Percentiles rank a stretch among this genome's conserved stretches.
Conservation (phyloP, 2,888 invertebrate species). For the Sclerodermus sp. region DNA sequence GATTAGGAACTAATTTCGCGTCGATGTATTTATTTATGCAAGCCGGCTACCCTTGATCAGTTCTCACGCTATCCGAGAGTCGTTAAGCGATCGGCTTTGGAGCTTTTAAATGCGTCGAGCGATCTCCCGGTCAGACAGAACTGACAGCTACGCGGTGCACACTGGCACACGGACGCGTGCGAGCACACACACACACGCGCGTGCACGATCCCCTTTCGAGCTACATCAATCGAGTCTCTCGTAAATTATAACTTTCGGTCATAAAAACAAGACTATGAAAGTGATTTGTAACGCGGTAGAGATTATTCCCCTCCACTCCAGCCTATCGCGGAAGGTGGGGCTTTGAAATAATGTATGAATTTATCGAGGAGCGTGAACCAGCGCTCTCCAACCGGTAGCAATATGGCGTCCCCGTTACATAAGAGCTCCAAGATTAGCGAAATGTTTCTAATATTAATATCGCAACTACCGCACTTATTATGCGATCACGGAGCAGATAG, state of each 20-base stretch:
- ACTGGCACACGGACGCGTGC: conserved; percentile 19
- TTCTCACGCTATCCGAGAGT: conserved; percentile 36
- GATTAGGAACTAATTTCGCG: no score
- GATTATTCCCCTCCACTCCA: conserved; percentile 8
- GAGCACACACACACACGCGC: conserved; percentile 5
- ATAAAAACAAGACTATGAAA: conserved; percentile 47
- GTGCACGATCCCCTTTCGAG: conserved; percentile 5
- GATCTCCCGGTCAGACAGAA: neutral
- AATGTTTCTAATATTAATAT: conserved; percentile 45
- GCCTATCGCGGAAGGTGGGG: conserved; percentile 9
- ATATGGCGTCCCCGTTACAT: neutral
- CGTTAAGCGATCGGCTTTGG: conserved; percentile 32
- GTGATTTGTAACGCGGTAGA: conserved; percentile 38
- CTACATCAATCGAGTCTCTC: conserved; percentile 28
- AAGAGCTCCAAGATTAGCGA: conserved; percentile 24
- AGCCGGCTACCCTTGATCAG: conserved; percentile 6
- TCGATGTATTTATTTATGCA: no score
- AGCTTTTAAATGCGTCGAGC: conserved; percentile 22
- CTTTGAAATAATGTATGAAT: no score
- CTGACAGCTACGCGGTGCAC: conserved; percentile 26
- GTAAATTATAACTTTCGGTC: conserved; percentile 44
- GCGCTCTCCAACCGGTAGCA: no score
- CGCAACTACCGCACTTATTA: conserved; percentile 32
- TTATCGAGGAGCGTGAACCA: no score
- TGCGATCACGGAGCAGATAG: conserved; percentile 17